These are phyloP conservation scores for Sebastes minor DNA, from an alignment of 2,797 vertebrate species.

Conservation along the genomic window DNA sequence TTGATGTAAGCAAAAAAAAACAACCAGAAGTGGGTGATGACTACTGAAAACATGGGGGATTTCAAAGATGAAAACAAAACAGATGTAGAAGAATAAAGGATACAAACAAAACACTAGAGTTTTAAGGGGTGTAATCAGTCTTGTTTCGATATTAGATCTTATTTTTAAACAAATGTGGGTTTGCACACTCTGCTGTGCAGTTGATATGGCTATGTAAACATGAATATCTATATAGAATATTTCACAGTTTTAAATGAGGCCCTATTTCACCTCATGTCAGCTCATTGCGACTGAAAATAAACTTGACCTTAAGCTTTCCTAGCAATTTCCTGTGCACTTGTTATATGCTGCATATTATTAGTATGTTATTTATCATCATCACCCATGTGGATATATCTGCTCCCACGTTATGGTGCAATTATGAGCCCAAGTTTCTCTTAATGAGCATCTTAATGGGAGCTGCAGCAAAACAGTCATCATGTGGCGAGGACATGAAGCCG, in stretches of 20 bases:
- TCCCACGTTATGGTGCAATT: background rate
- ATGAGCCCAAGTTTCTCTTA: background rate
- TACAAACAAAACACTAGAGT: background rate
- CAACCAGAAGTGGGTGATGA: constrained; percentile 3
- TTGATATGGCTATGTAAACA: background rate
- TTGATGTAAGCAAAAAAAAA: constrained; percentile 11
- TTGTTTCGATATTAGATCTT: background rate
- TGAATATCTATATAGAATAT: background rate
- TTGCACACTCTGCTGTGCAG: background rate
- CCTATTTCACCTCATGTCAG: background rate
- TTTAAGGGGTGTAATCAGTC: background rate
- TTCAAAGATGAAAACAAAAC: constrained; percentile 6
- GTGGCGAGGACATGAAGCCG: background rate
- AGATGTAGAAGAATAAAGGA: background rate
- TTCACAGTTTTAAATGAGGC: background rate
- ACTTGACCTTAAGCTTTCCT: background rate
- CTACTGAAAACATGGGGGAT: background rate
- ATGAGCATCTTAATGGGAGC: constrained; percentile 16
- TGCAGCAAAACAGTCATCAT: constrained; percentile 10
- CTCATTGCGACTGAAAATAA: background rate
- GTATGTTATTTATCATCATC: background rate
- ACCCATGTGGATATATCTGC: background rate
- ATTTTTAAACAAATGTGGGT: background rate
- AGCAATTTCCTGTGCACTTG: background rate
- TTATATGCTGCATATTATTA: background rate